phyloP scores from a whole-genome alignment of 2,888 invertebrate species.

The Drosophila neotestacea region DNA sequence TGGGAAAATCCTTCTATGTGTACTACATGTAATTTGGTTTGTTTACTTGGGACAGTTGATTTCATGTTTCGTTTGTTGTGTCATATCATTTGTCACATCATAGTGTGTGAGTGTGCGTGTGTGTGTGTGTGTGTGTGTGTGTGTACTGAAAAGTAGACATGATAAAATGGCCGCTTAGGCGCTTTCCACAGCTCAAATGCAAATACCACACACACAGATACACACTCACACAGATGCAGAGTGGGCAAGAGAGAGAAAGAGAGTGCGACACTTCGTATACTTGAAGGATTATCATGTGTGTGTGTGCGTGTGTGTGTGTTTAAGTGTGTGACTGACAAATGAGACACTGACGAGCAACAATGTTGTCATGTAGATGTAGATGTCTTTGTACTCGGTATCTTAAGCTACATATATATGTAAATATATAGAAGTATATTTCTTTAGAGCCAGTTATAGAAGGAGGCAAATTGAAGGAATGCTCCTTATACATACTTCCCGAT shows the following conservation, averaged over 20 bases:
- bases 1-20: not conserved
- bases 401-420: slow-evolving; percentile 4
- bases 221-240: not conserved
- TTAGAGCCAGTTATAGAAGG: slow-evolving; percentile 10
- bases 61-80: slow-evolving; percentile 52
- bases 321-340: slow-evolving; percentile 50
- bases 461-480: not conserved
- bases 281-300: slow-evolving; percentile 21
- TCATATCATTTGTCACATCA: slow-evolving; percentile 70
- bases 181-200: slow-evolving; percentile 64
- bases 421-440: slow-evolving; percentile 20
- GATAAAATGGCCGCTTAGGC: slow-evolving; percentile 80
- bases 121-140: slow-evolving; percentile 9
- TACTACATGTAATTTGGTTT: slow-evolving; percentile 14
- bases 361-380: slow-evolving; percentile 69
- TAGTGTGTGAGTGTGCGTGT: slow-evolving; percentile 4
- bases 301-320: not conserved
- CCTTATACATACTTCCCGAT: not conserved
- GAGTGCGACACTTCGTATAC: slow-evolving; percentile 17
- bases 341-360: slow-evolving; percentile 68
- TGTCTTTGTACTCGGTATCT: slow-evolving; percentile 53
- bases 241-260: not conserved
- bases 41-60: slow-evolving; percentile 39
- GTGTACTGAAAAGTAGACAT: slow-evolving; percentile 67
- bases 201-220: slow-evolving; percentile 41